Conservation (phyloP, 1,140 invertebrate species). For the Adelges cooleyi region DNA sequence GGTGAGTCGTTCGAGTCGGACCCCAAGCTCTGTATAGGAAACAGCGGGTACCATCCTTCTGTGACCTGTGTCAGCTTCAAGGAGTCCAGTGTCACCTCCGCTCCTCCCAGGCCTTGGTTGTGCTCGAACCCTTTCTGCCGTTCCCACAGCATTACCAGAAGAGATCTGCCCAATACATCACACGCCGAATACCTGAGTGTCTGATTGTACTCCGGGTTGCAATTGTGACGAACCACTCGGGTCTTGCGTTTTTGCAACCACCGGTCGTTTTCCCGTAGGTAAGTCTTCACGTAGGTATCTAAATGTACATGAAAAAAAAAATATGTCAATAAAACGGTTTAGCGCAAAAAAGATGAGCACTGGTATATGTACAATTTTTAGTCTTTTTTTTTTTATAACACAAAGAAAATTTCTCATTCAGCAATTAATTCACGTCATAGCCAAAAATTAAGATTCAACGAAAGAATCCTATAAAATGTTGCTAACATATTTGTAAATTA, state of each 20-base stretch:
- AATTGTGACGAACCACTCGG: conserved; percentile 59
- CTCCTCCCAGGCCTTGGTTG: conserved; percentile 74
- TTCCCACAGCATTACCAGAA: conserved; percentile 84
- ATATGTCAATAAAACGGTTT: too few species aligned
- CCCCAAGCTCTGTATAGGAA: conserved; percentile 60
- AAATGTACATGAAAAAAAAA: too few species aligned
- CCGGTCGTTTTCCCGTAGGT: conserved; percentile 72
- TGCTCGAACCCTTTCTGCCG: conserved; percentile 73
- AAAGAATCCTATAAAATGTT: too few species aligned
- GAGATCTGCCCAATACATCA: conserved; percentile 68
- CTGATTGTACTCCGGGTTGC: conserved; percentile 72
- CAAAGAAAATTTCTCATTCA: too few species aligned
- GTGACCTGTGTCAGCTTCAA: conserved; percentile 63
- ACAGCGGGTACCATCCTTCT: conserved; percentile 79
- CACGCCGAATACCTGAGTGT: conserved; percentile 75
- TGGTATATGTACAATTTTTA: too few species aligned
- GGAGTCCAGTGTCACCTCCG: conserved; percentile 67
- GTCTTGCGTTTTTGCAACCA: conserved; percentile 86
- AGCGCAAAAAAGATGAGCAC: too few species aligned
- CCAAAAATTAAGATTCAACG: too few species aligned
- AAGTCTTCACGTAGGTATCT: conserved; percentile 91
- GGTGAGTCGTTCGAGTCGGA: conserved; percentile 59
- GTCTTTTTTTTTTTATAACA: too few species aligned
- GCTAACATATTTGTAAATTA: too few species aligned
- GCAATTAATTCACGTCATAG: too few species aligned